Base-by-base conservation (phyloP, 1,140 invertebrate genomes). In the Bombus affinis region DNA sequence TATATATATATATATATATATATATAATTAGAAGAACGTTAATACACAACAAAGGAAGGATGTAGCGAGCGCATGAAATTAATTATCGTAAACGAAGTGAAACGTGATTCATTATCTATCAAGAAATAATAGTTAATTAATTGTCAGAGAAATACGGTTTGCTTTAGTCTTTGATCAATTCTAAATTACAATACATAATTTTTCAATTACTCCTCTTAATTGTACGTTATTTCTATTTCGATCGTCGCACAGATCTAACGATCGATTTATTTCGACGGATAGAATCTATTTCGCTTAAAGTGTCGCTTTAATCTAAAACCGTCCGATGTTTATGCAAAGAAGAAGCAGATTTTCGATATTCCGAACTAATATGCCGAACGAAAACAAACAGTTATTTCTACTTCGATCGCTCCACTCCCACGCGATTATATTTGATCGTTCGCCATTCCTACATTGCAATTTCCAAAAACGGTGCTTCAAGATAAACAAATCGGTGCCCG, bases 301-400 rank as follows among this genome's bases (percentile, higher is more conserved):
- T 39, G 53, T 62, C 35, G 15, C 12, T 10, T 32, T 39, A 42
- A 53, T 83, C 73, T 68, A 83, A 76, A 83, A 66, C 22, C 42
- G 81, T 68, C 25, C 28, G 37, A 12, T 82, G 74, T 82, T 82
- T 75, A 66, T 9, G 32, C 71, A 75, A 65, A 37, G 28, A 37
- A 82, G 53, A 37, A 37, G 53, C 70, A 81, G 80, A 47, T 42
- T 59, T 65, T 65, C 81, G 57, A 76, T 76, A 65, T 47, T 32
- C 57, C 65, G 47, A 53, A 22, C 18, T 53, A 53, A 82, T 77
- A 83, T 4, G 35, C 18, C n/a, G 66, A 66, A 85, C 22, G 77
- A 81, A 81, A 57, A 42, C 53, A 80, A 85, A 85, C 32, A 2
- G 77, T 81, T 76, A 59, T 82, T 75, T 74, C 76, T 76, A 73